A percentile compares a stretch with the other conserved stretches of the same genome.
These are phyloP conservation scores for Diarsia brunnea DNA, from an alignment of 2,888 invertebrate species.

Conservation along the genomic window DNA sequence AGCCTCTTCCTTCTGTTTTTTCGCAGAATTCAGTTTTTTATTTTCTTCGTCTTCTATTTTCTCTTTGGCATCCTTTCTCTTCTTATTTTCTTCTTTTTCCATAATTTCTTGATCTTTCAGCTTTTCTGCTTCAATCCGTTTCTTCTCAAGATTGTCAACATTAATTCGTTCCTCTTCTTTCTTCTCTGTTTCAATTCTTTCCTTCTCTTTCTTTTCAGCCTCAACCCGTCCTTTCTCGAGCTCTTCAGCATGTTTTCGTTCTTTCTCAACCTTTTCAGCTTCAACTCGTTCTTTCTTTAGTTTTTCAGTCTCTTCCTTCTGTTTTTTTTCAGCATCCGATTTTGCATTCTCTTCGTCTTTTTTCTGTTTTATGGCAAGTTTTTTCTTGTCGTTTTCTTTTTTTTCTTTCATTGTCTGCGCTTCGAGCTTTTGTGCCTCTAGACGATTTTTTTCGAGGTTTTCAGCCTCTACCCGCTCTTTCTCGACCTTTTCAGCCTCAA, in stretches of 20 bases:
- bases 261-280: not conserved
- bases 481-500: not conserved
- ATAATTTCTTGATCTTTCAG: not conserved
- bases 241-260: not conserved
- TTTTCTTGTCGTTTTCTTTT: not conserved
- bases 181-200: not conserved
- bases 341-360: not conserved
- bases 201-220: not conserved
- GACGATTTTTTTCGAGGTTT: not conserved
- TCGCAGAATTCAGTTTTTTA: conserved; percentile 4
- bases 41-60: not conserved
- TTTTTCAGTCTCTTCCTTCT: not conserved
- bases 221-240: not conserved
- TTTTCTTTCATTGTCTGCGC: not conserved
- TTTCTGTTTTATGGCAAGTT: not conserved
- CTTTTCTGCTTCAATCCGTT: not conserved
- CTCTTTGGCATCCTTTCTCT: not conserved
- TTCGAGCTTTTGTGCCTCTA: not conserved
- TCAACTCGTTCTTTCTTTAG: not conserved
- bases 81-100: not conserved
- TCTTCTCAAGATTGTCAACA: too few species aligned
- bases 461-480: not conserved
- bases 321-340: not conserved
- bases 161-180: not conserved
- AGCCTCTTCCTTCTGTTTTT: not conserved